These are phyloP conservation scores for Lepisosteus osseus DNA, from an alignment of 2,113 vertebrate genomes.

Conservation along the genomic window DNA sequence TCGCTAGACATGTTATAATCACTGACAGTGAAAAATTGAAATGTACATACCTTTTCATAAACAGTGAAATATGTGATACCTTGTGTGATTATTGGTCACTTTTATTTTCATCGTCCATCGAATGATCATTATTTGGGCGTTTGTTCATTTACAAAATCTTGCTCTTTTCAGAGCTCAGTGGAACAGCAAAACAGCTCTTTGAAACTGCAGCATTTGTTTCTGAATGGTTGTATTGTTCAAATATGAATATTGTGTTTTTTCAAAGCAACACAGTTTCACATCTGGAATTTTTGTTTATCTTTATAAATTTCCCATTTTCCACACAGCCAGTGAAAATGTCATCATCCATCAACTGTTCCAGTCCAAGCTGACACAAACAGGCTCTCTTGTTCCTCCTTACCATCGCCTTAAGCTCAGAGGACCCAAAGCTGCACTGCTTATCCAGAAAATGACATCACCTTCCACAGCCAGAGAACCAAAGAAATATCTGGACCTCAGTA, in stretches of 20 bases:
- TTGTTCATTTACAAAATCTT: background rate
- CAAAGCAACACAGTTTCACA: conserved; percentile 32
- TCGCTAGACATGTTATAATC: no score
- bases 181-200: background rate
- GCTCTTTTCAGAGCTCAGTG: background rate
- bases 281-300: conserved; percentile 46
- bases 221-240: conserved; percentile 56
- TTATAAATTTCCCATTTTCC: conserved; percentile 32
- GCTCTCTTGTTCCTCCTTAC: conserved; percentile 77
- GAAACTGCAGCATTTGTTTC: conserved; percentile 29
- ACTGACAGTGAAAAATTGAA: no score
- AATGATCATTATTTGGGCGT: conserved; percentile 3
- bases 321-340: conserved; percentile 86
- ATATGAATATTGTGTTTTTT: conserved; percentile 36
- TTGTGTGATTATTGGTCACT: no score
- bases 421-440: conserved; percentile 73
- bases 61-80: no score
- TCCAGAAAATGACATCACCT: conserved; percentile 55
- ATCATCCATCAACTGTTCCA: conserved; percentile 89
- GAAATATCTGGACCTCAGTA: conserved; percentile 78
- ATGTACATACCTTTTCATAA: no score
- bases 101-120: background rate
- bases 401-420: conserved; percentile 71
- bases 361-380: conserved; percentile 87
- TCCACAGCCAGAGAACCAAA: conserved; percentile 61